Evolutionary conservation across 1,140 invertebrate species (phyloP), one percentile per base, ranked within the genome.

Genomic region (Thaumetopoea pityocampa): DNA sequence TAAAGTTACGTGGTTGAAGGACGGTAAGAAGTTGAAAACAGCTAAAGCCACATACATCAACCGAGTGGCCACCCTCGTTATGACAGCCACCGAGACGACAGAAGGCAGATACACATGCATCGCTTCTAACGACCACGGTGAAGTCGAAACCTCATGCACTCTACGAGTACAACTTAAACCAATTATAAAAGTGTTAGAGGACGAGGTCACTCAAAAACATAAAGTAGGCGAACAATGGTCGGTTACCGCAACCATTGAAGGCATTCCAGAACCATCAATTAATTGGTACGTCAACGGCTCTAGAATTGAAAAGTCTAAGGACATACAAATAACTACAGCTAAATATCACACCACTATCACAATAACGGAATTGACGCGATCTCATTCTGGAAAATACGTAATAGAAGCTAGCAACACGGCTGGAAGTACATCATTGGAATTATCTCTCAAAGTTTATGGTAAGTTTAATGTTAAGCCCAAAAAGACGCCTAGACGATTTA

Each of bases 371-470:
- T 57, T 92, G 0, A 74, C 86, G 7, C 82, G 91, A 46, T 85
- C 86, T 11, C 89, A 93, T 57, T 86, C 88, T 2, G 91, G 88
- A 4, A 89, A 86, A 22, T 94, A 92, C 54, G 89, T 87, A 8
- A 74, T 92, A 1, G 88, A 86, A 49, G 91, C 90, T 7, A 84
- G 71, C n/a, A 94, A 94, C 67, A 84, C 87, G 22, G 89, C 90
- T 34, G 95, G 95, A 4, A 86, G 86, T 6, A 87, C 89, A 9
- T 85, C 87, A n/a, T 82, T 90, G 5, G 92, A 95, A 57, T 82
- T 94, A 46, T 88, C 87, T 19, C 88, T 97, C 5, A 87, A 90
- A 78, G 94, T 97, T n/a, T 91, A 94, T 33, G 94, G 90, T 92
- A 84, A 82, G 86, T 73, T 29, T 27, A 26, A 23, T 20, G 10